These are phyloP conservation scores for Drosophila bifasciata DNA, from an alignment of 1,140 invertebrate species.

Conservation along the genomic window DNA sequence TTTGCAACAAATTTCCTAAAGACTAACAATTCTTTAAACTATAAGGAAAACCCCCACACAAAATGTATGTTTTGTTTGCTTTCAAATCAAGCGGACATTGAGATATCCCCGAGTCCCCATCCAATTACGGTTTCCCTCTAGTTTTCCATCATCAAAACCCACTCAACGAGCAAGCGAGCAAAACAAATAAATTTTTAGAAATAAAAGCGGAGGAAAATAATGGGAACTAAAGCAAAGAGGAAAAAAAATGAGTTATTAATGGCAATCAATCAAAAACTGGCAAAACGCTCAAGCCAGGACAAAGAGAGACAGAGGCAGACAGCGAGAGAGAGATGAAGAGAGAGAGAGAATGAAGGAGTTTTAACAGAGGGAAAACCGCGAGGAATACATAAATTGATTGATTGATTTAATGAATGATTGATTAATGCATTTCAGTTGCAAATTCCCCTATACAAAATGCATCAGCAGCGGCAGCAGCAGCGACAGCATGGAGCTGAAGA, in stretches of 20 bases:
- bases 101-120: slow-evolving; percentile 37
- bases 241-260: slow-evolving; percentile 79
- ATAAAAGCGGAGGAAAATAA: slow-evolving; percentile 30
- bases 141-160: slow-evolving; percentile 51
- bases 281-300: slow-evolving; percentile 55
- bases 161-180: slow-evolving; percentile 40
- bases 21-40: too few relatives aligned
- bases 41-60: too few relatives aligned
- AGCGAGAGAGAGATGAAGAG: not conserved
- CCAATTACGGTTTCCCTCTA: slow-evolving; percentile 38
- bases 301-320: slow-evolving; percentile 30
- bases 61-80: not conserved
- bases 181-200: slow-evolving; percentile 70
- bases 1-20: too few relatives aligned
- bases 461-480: slow-evolving; percentile 34
- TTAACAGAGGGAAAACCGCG: slow-evolving; percentile 43
- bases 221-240: slow-evolving; percentile 24
- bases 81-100: slow-evolving; percentile 13
- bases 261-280: slow-evolving; percentile 75
- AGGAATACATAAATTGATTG: slow-evolving; percentile 80
- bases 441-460: slow-evolving; percentile 79
- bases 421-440: slow-evolving; percentile 82
- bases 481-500: slow-evolving; percentile 5
- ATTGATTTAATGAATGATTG: slow-evolving; percentile 83
- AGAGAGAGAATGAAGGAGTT: slow-evolving; percentile 26